Conservation (phyloP, 2,888 invertebrate species). For the Campoplex nolae region DNA sequence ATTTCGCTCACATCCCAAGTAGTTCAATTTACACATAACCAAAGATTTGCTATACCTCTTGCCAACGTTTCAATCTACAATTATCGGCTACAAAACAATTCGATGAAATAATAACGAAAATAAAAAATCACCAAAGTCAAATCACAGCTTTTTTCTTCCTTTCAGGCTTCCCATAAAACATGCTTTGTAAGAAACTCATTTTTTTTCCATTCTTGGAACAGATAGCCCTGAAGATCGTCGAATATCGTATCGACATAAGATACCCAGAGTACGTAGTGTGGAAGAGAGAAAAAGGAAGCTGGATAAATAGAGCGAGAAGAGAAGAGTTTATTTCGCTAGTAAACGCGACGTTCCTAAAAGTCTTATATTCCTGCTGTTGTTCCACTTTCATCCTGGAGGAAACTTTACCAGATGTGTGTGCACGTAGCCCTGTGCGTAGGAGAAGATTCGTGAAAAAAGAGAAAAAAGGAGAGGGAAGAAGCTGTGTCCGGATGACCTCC, state of each 20-base stretch:
- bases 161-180: background rate
- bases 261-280: background rate
- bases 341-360: slow-evolving; percentile 57
- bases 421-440: background rate
- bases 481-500: background rate
- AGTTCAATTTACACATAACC: too few species aligned
- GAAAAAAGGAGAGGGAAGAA: background rate
- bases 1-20: background rate
- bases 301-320: background rate
- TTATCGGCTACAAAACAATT: too few species aligned
- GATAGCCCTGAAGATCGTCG: background rate
- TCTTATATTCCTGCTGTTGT: slow-evolving; percentile 8
- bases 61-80: too few species aligned
- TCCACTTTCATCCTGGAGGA: slow-evolving; percentile 6
- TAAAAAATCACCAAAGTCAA: background rate
- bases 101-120: background rate
- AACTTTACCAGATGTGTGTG: background rate
- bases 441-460: background rate
- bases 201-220: slow-evolving; percentile 5
- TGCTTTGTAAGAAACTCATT: background rate
- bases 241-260: background rate
- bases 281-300: background rate
- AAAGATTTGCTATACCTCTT: too few species aligned
- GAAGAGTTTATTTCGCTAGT: slow-evolving; percentile 21
- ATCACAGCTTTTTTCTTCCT: background rate